Evolutionary conservation across 1,140 invertebrate genomes (phyloP), one percentile per base, ranked within the genome.

Genomic region (Procambarus virginalis): DNA sequence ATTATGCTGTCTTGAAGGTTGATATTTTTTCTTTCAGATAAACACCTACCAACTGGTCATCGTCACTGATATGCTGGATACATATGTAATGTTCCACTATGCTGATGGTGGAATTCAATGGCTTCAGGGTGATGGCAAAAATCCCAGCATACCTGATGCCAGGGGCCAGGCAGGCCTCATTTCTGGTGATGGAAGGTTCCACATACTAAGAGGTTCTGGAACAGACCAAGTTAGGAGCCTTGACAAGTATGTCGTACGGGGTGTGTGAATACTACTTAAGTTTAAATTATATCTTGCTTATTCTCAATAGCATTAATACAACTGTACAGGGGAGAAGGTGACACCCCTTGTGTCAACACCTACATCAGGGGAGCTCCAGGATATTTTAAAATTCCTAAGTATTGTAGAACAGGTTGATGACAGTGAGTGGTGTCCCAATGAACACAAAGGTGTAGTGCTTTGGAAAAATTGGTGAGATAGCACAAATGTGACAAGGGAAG

Each of bases 111-210:
- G 98, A 0, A 96, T 99, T 70, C 96, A 98, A 93, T 99, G 98
- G 98, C 96, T 98, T 73, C 96, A 97, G 93, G 97, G 96, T 75
- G 93, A 94, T 14, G 95, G 95, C 86, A 95, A 96, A 91, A 93
- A 93, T 48, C 93, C 94, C 4, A 96, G 96, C 46, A 92, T 97
- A 5, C 96, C 96, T 2, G 97, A 99, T 93, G 97, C 97, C 0
- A 96, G 97, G 91, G 98, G 97, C 20, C 98, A 99, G 94, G 97
- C 96, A 83, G 98, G 93, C n/a, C 97, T 99, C 92, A 96, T 98
- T 89, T 95, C 96, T 22, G 96, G 96, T 70, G 97, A 98, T 93
- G 96, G 97, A 70, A 95, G 96, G 91, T 94, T 96, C 48, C 96
- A 95, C 92, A 95, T 95, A 6, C 94, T 99, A 1, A 96, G 96